Base-by-base conservation (phyloP, 2,113 vertebrate species). In the Ursus arctos region DNA sequence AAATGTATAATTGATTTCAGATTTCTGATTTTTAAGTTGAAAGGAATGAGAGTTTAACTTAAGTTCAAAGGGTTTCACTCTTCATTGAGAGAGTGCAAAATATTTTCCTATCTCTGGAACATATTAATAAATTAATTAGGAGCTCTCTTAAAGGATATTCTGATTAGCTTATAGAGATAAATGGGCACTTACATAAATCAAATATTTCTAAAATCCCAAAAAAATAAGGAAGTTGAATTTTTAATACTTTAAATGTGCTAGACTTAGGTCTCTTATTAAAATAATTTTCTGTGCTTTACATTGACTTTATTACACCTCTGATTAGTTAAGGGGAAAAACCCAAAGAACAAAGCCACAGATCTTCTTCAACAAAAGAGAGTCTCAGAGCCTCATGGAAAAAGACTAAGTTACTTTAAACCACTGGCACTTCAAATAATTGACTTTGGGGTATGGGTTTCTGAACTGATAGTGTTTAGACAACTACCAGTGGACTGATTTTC, bases 191-290 rank as follows among this genome's bases (percentile, higher is more conserved):
- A 31, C 9, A 65, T 71, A 93, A 95, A 82, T 72, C 26, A 77
- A 92, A 51, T 81, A 81, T 49, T 89, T 89, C 65, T 92, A 92
- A 96, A 89, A 61, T 57, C 77, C 24, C 51, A 31, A 94, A 36
- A 92, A 91, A 83, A 91, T 72, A 65, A 61, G 9, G 26, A 95
- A 92, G 63, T 15, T 96, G 43, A 79, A 74, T 6, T 67, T 91
- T 85, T 86, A 69, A 76, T 84, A 76, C 2, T 85, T 74, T 89
- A 82, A 81, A 59, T 86, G 3, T 53, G 36, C 31, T 91, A 43
- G 33, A 88, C 43, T 94, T 87, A 24, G 76, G 16, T 53, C 36
- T 94, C n/a, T 63, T 80, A 89, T n/a, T n/a, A 76, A 18, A 89
- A 89, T 51, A 69, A 28, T 49, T 61, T 79, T 61, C 63, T 81